Percentiles rank a stretch among this genome's conserved stretches.
These are phyloP conservation scores for Cotesia chilonis DNA, from an alignment of 1,140 invertebrate genomes.

Conservation along the genomic window DNA sequence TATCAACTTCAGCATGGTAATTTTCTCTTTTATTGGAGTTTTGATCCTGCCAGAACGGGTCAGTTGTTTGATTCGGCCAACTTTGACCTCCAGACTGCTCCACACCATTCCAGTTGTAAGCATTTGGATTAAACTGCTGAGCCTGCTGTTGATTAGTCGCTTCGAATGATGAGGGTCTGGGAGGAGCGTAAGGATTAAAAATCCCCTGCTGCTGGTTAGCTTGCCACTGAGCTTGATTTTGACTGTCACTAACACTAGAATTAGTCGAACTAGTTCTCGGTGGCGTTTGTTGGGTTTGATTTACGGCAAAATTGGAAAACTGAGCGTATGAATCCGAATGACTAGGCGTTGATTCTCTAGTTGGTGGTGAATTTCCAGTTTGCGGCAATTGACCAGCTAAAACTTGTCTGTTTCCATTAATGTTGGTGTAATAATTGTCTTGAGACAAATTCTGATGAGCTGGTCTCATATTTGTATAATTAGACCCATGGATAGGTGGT, in stretches of 20 bases:
- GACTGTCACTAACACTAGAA: constrained; percentile 30
- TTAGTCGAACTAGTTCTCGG: constrained; percentile 43
- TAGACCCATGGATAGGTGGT: constrained; percentile 32
- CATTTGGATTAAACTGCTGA: constrained; percentile 38
- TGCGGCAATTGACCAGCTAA: constrained; percentile 39
- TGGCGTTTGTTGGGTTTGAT: constrained; percentile 50
- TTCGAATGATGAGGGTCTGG: constrained; percentile 11
- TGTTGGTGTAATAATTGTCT: constrained; percentile 57
- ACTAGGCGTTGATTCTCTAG: constrained; percentile 45
- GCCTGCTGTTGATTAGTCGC: neutral
- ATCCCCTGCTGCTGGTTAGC: constrained; percentile 42
- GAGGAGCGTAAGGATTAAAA: constrained; percentile 27
- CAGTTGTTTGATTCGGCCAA: constrained; percentile 51
- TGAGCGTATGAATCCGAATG: constrained; percentile 48
- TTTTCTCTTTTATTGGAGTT: constrained; percentile 39
- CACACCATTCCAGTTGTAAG: constrained; percentile 51
- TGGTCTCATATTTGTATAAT: constrained; percentile 35
- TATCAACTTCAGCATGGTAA: constrained; percentile 35
- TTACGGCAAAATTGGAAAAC: constrained; percentile 48
- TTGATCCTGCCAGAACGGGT: constrained; percentile 49
- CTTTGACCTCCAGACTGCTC: constrained; percentile 44
- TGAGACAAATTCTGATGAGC: constrained; percentile 48
- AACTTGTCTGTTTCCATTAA: constrained; percentile 55
- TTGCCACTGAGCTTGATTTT: constrained; percentile 45
- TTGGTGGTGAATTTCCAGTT: constrained; percentile 40